These are phyloP conservation scores for Pseudolycoriella hygida DNA, from an alignment of 2,888 invertebrate genomes.

Conservation along the genomic window DNA sequence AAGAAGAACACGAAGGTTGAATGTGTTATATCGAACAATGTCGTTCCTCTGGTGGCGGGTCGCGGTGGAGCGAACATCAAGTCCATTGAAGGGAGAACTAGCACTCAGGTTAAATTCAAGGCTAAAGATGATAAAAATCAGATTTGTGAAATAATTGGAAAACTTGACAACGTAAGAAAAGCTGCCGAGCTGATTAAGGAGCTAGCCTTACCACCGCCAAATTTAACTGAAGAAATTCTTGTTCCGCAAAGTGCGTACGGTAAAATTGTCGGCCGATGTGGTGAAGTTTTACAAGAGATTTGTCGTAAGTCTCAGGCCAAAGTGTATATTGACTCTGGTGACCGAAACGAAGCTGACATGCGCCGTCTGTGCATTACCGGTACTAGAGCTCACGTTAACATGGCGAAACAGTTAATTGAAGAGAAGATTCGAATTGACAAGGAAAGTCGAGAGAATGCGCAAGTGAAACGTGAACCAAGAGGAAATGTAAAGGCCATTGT, in stretches of 20 bases:
- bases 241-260: conserved; percentile 50
- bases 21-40: conserved; percentile 40
- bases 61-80: conserved; percentile 60
- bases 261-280: conserved; percentile 57
- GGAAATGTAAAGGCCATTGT: conserved; percentile 21
- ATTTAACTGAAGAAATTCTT: conserved; percentile 44
- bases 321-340: conserved; percentile 37
- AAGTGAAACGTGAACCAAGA: conserved; percentile 33
- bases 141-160: conserved; percentile 54
- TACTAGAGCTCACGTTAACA: conserved; percentile 52
- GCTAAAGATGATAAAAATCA: conserved; percentile 39
- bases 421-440: conserved; percentile 43
- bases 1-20: conserved; percentile 32
- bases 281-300: conserved; percentile 53
- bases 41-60: conserved; percentile 50
- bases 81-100: conserved; percentile 52
- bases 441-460: conserved; percentile 29
- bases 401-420: conserved; percentile 53
- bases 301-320: conserved; percentile 55
- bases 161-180: conserved; percentile 41
- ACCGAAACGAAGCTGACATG: conserved; percentile 17
- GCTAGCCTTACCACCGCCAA: conserved; percentile 45
- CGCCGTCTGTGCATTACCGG: conserved; percentile 37
- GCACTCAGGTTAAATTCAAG: conserved; percentile 38
- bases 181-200: conserved; percentile 57